Conservation (phyloP, 2,797 vertebrate species). For the Pangasius djambal region DNA sequence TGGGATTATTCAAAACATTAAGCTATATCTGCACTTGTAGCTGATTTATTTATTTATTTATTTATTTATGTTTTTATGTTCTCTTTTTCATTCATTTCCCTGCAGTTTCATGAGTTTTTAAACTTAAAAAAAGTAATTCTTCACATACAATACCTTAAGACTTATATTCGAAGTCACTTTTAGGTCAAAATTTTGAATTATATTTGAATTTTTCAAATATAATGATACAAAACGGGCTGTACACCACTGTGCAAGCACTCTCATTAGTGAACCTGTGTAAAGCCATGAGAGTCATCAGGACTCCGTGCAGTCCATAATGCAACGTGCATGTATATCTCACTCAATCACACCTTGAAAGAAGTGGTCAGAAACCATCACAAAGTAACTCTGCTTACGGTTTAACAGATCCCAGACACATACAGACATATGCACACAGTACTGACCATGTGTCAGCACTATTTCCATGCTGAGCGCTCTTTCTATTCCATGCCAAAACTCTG, state of each 20-base stretch:
- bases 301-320: background rate
- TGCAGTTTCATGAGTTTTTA: too few relatives aligned
- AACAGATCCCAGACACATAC: background rate
- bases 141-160: too few relatives aligned
- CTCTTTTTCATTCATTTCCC: too few relatives aligned
- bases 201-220: background rate
- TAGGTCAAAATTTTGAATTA: too few relatives aligned
- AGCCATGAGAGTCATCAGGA: background rate
- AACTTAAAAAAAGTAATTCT: too few relatives aligned
- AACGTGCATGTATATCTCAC: background rate
- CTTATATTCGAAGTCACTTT: background rate
- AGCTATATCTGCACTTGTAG: too few relatives aligned
- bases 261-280: constrained; percentile 34
- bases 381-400: background rate
- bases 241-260: constrained; percentile 17
- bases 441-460: constrained; percentile 13
- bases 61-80: background rate
- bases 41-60: background rate
- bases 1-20: background rate
- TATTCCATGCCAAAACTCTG: constrained; percentile 9
- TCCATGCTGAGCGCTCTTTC: constrained; percentile 8
- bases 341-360: constrained; percentile 26
- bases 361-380: background rate
- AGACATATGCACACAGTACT: background rate
- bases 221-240: background rate